Evolutionary conservation across 2,113 vertebrate species (phyloP).

Genomic region (Tylochromis polylepis): DNA sequence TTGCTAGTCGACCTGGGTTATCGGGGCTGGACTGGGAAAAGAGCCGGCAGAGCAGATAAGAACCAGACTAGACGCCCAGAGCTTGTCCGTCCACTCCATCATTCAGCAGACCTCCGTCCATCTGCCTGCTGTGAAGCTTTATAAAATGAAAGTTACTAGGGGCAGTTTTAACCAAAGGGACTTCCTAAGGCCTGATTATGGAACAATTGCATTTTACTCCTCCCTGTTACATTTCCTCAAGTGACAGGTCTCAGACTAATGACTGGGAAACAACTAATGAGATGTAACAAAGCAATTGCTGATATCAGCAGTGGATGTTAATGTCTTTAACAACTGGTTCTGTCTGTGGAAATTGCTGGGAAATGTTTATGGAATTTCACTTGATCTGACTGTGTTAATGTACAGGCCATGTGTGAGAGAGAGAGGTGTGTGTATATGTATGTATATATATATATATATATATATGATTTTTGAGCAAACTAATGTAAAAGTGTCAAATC

Average conservation of each 20-base stretch:
- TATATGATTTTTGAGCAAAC: not conserved
- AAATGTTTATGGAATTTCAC: not conserved
- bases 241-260: conserved; percentile 35
- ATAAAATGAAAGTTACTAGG: not conserved
- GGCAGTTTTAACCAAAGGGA: conserved; percentile 53
- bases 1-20: conserved; percentile 59
- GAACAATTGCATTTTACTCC: conserved; percentile 82
- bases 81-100: conserved; percentile 40
- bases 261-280: conserved; percentile 22
- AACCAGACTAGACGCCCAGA: conserved; percentile 49
- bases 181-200: conserved; percentile 60
- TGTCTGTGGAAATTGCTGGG: not conserved
- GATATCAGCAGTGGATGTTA: not conserved
- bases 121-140: conserved; percentile 2
- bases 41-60: conserved; percentile 54
- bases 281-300: conserved; percentile 9
- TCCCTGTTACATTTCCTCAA: conserved; percentile 65
- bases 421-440: too few relatives aligned
- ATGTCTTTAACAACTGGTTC: not conserved
- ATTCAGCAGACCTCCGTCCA: conserved; percentile 23
- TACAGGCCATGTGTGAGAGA: accelerated
- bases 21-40: conserved; percentile 66
- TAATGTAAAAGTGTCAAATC: not conserved
- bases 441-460: too few relatives aligned
- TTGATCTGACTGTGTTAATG: not conserved